Evolutionary conservation across 2,888 invertebrate species (phyloP), one percentile per base, ranked within the genome.

Genomic region (Amphipoea oculea): DNA sequence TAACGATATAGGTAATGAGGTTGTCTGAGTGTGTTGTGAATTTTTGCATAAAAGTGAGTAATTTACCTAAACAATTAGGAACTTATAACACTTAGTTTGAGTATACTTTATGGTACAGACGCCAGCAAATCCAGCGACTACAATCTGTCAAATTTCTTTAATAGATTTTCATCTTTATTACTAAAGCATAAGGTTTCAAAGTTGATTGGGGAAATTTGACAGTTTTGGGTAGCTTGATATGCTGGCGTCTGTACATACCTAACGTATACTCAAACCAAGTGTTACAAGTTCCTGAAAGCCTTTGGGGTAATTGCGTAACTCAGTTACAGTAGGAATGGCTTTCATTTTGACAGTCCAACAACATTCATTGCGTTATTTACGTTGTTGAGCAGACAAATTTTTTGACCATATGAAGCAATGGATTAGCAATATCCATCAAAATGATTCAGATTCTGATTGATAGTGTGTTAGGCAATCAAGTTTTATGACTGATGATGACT

Each of bases 1-100:
- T 73, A 77, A 45, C 68, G 40, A 5, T 5, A 45, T 29, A 29
- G 29, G 29, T 29, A 66, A 72, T 79, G 12, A 63, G 60, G 71
- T 66, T 79, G 86, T 88, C 66, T 73, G 72, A 40, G 36, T 82
- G 87, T 82, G 2, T 68, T 36, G 54, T 42, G 3, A 62, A 45
- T 70, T 63, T 69, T 73, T n/a, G 42, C 57, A 45, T n/a, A 51
- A 45, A 66, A 42, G 1, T 62, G 40, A 71, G n/a, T 54, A 65
- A 40, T 40, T 23, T 60, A n/a, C n/a, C 57, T 57, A 57, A 36
- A 29, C 29, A 42, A 1, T 45, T 45, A 45, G 45, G 45, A 45
- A 45, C 9, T 45, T 45, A 42, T 42, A 9, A 42, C 45, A 45
- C 9, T 9, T 45, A 9, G 45, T 45, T 45, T 45, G 45, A 45